Evolutionary conservation across 2,797 vertebrate species (phyloP).

Genomic region (Sitta carolinensis): DNA sequence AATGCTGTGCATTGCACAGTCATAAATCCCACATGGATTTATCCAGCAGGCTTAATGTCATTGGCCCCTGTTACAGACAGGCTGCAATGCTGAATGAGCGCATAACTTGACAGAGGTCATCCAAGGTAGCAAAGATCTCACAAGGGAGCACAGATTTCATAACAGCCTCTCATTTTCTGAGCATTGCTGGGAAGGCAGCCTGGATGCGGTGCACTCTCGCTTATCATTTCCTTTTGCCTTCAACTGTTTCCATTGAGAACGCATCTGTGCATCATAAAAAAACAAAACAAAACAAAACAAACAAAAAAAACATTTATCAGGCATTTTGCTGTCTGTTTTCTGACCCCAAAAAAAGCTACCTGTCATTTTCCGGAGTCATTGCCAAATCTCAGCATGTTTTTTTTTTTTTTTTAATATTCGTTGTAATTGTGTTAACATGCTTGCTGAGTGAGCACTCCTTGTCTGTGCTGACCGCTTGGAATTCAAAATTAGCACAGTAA

Average conservation of each 20-base stretch:
- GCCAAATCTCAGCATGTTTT: background rate
- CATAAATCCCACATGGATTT: slow-evolving; percentile 37
- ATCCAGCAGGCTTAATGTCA: slow-evolving; percentile 30
- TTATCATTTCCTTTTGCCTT: background rate
- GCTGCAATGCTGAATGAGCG: background rate
- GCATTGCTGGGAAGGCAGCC: background rate
- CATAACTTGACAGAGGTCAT: slow-evolving; percentile 51
- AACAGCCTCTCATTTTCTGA: slow-evolving; percentile 12
- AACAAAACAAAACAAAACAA: too few relatives aligned
- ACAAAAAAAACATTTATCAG: background rate
- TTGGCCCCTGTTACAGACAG: background rate
- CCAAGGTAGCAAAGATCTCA: slow-evolving; percentile 41
- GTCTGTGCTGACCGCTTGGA: slow-evolving; percentile 56
- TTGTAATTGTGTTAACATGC: slow-evolving; percentile 7
- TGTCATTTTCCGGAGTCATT: background rate
- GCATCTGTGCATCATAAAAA: background rate
- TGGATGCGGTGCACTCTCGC: background rate
- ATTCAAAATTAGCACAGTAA: slow-evolving; percentile 73
- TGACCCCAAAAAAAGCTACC: background rate
- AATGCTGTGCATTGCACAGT: background rate
- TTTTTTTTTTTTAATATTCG: background rate
- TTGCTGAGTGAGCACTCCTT: slow-evolving; percentile 36
- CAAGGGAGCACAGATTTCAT: slow-evolving; percentile 1
- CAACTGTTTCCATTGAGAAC: background rate
- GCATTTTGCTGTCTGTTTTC: background rate